Conservation (phyloP, 2,113 vertebrate species). For the Neolamprologus variostigma region DNA sequence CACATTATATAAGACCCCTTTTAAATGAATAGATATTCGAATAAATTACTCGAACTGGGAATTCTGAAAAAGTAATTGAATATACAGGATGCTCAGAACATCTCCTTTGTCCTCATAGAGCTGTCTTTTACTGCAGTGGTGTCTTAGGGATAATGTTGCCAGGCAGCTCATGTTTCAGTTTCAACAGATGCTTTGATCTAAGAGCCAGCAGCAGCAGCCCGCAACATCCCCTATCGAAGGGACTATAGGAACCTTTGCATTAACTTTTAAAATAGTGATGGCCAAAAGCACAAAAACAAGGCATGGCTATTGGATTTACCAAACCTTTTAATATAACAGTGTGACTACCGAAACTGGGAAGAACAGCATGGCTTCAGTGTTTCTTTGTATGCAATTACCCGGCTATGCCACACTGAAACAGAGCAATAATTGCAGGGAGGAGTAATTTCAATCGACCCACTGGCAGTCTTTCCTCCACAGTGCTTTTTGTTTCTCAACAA, state of each 20-base stretch:
- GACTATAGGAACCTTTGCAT: background rate
- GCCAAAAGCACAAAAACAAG: background rate
- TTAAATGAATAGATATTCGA: background rate
- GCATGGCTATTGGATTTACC: background rate
- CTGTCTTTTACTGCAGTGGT: background rate
- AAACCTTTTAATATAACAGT: background rate
- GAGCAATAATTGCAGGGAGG: background rate
- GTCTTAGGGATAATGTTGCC: background rate
- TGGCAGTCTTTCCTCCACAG: background rate
- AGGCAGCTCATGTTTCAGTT: background rate
- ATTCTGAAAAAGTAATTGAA: background rate
- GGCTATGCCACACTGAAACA: background rate
- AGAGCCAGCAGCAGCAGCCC: background rate
- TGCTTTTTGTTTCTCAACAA: constrained; percentile 1
- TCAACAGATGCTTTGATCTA: background rate
- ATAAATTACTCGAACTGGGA: background rate
- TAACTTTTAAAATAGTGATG: background rate
- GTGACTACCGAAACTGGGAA: background rate
- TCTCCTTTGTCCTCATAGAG: background rate
- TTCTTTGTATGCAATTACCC: background rate
- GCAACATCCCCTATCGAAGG: background rate
- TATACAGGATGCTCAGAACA: background rate
- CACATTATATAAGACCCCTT: background rate
- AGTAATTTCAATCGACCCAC: background rate
- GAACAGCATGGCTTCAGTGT: background rate